Base-by-base conservation (phyloP, 2,797 vertebrate species). In the Heteromormyrus szaboi region DNA sequence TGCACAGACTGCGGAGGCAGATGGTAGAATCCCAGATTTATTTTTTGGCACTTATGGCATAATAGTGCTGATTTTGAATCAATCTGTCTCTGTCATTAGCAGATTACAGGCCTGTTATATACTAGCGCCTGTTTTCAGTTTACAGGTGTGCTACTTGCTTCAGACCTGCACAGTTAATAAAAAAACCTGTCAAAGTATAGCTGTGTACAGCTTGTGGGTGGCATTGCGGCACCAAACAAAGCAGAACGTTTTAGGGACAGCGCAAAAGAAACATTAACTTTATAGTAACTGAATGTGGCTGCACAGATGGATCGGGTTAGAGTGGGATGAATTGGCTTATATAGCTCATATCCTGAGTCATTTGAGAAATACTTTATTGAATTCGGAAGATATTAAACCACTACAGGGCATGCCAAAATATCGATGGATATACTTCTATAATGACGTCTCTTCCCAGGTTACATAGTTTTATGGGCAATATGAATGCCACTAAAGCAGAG, bases 341-440 rank as follows among this genome's bases (percentile, higher is more conserved):
- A 65, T n/a, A 25, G 14, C 44, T 89, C 83, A 85, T 89, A 89
- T 89, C 33, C 25, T 29, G 25, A 54, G 68, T 79, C 56, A 89
- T 87, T 89, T 56, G 65, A 79, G 85, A 81, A 87, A 87, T 89
- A 14, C 19, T 59, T 89, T 89, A 89, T 89, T 86, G 50, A 79
- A 76, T 87, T 87, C 65, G 14, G 48, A 12, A 79, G 84, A 79
- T 86, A 89, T 89, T 86, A 86, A 86, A n/a, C 33, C 53, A 59
- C 46, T 41, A 41, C 33, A 79, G 50, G 62, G 59, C 62, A 89
- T 53, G 29, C 59, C 59, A 85, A 41, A 56, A 79, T 48, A 86
- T 87, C 48, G 56, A 79, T 44, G 85, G 33, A 81, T 89, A 48
- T 79, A 37, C 48, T 79, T 68, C 29, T 54, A 46, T 37, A 89